These are phyloP conservation scores for Oscarella lobularis DNA, from an alignment of 37 sponge, comb jelly and placozoan genomes.

Conservation along the genomic window DNA sequence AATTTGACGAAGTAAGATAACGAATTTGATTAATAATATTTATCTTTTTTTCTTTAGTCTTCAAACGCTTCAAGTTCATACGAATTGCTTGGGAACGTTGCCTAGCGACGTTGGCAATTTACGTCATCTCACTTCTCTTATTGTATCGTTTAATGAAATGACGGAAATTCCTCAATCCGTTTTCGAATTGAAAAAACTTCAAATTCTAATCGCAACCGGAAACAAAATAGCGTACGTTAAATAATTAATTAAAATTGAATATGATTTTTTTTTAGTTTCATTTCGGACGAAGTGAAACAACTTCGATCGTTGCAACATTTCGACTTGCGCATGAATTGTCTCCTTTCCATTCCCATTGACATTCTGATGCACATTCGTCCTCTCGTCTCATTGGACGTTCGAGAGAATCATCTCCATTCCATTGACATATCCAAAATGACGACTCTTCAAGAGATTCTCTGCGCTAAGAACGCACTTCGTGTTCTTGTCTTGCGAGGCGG, in stretches of 20 bases:
- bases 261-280: slow-evolving; percentile 1
- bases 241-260: neutral
- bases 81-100: slow-evolving; percentile 48
- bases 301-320: slow-evolving; percentile 41
- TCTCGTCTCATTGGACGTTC: slow-evolving; percentile 34
- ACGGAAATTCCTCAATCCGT: slow-evolving; percentile 27
- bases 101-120: slow-evolving; percentile 42
- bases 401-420: slow-evolving; percentile 23
- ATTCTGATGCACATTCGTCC: slow-evolving; percentile 13
- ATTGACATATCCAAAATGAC: slow-evolving; percentile 13
- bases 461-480: slow-evolving; percentile 25
- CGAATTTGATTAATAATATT: neutral
- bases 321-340: slow-evolving; percentile 50
- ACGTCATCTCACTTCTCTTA: slow-evolving; percentile 29
- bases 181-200: slow-evolving; percentile 30
- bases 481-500: slow-evolving; percentile 25
- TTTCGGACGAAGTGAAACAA: slow-evolving; percentile 38
- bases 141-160: slow-evolving; percentile 68
- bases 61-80: slow-evolving; percentile 52
- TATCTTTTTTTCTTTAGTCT: slow-evolving; percentile 19
- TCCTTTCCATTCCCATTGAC: slow-evolving; percentile 17
- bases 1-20: neutral
- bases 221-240: slow-evolving; percentile 44
- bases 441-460: slow-evolving; percentile 19
- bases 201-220: slow-evolving; percentile 43